These are phyloP conservation scores for Alectoris magna DNA, from an alignment of 2,797 vertebrate species.

Conservation along the genomic window DNA sequence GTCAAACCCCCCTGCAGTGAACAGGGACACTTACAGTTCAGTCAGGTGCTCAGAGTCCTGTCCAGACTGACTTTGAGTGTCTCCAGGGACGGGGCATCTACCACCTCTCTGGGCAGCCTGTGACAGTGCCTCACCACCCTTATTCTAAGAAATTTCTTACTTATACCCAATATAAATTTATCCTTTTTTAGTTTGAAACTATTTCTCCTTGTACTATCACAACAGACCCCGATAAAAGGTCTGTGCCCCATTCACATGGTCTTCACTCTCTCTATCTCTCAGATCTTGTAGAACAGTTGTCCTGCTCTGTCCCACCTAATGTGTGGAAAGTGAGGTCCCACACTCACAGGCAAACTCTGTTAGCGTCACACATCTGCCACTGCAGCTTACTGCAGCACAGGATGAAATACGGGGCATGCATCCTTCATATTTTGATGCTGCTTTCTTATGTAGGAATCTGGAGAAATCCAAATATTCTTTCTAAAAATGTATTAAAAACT, in stretches of 20 bases:
- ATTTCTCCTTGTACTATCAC: too few species aligned
- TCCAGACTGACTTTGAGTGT: too few species aligned
- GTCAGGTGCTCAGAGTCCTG: too few species aligned
- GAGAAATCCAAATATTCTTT: not conserved
- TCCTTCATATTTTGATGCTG: not conserved
- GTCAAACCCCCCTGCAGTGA: too few species aligned
- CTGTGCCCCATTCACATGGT: not conserved
- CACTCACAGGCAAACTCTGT: not conserved
- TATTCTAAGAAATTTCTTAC: too few species aligned
- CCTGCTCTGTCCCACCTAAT: not conserved
- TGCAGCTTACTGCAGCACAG: not conserved
- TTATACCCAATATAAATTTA: too few species aligned
- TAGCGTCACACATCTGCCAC: not conserved
- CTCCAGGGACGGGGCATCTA: too few species aligned
- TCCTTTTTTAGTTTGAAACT: too few species aligned
- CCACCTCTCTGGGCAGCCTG: too few species aligned
- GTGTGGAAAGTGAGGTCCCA: not conserved
- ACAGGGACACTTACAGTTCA: too few species aligned
- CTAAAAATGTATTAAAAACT: not conserved
- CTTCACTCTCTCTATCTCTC: not conserved
- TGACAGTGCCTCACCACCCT: too few species aligned
- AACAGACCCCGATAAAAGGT: too few species aligned
- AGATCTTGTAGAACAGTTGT: not conserved
- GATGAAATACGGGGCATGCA: fast-evolving
- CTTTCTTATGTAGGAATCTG: fast-evolving